Percentiles rank a stretch among this genome's conserved stretches.
phyloP scores from a whole-genome alignment of 2,797 vertebrate genomes.

The Enteromius paludinosus region DNA sequence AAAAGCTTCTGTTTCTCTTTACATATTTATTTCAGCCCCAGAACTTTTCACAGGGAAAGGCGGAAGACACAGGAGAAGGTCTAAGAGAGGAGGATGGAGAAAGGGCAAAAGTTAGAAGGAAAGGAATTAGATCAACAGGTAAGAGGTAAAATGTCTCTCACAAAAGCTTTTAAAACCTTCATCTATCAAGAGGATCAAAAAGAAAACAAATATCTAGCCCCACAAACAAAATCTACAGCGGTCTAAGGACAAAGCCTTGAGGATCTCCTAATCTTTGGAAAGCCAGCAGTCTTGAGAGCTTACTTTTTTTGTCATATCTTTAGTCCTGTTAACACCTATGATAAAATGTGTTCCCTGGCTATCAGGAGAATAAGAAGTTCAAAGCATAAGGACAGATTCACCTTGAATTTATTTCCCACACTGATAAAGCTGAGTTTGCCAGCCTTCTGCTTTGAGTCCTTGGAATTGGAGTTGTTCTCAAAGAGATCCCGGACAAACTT shows the following conservation, averaged over 20 bases:
- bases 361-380: slow-evolving; percentile 7
- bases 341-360: slow-evolving; percentile 7
- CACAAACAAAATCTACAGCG: slow-evolving; percentile 3
- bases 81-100: slow-evolving; percentile 69
- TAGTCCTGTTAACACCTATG: neutral
- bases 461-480: slow-evolving; percentile 90
- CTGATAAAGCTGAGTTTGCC: slow-evolving; percentile 98
- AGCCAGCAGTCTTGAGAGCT: slow-evolving; percentile 20
- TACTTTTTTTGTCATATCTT: neutral
- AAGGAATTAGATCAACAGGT: slow-evolving; percentile 67
- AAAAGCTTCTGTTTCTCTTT: slow-evolving; percentile 53
- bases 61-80: slow-evolving; percentile 77
- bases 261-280: slow-evolving; percentile 24
- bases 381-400: slow-evolving; percentile 67
- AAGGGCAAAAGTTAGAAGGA: slow-evolving; percentile 71
- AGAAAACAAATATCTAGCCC: slow-evolving; percentile 10
- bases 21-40: slow-evolving; percentile 76
- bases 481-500: slow-evolving; percentile 93
- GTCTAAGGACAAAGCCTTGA: slow-evolving; percentile 19
- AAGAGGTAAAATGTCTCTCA: slow-evolving; percentile 44
- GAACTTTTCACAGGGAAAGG: slow-evolving; percentile 78
- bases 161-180: slow-evolving; percentile 36
- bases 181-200: neutral
- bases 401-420: slow-evolving; percentile 99
- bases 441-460: slow-evolving; percentile 95